A percentile compares a stretch with the other conserved stretches of the same genome.
phyloP scores from a whole-genome alignment of 2,888 invertebrate species.

The Watsonalla cultraria region DNA sequence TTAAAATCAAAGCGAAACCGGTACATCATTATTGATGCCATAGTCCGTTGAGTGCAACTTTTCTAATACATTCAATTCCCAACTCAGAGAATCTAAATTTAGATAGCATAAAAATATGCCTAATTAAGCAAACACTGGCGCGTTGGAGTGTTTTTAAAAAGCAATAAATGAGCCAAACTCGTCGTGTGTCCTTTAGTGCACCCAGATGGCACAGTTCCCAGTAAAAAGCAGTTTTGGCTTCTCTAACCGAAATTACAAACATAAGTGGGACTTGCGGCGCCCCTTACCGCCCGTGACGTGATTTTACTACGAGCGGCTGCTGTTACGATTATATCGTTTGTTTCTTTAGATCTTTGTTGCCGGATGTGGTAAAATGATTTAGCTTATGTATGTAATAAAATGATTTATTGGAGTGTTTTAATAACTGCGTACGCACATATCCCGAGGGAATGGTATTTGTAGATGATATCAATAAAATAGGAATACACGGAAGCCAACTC shows the following conservation, averaged over 20 bases:
- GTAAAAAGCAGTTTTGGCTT: conserved; percentile 48
- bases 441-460: conserved; percentile 36
- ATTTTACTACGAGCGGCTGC: conserved; percentile 10
- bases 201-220: conserved; percentile 62
- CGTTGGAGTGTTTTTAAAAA: conserved; percentile 40
- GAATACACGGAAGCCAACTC: conserved; percentile 62
- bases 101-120: conserved; percentile 20
- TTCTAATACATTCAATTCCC: conserved; percentile 4
- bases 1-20: conserved; percentile 46
- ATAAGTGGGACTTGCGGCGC: conserved; percentile 9
- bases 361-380: background rate
- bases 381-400: background rate
- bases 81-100: conserved; percentile 11
- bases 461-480: conserved; percentile 8
- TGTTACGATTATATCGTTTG: conserved; percentile 10
- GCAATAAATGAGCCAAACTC: conserved; percentile 49
- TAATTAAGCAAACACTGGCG: conserved; percentile 26
- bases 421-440: conserved; percentile 33
- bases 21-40: conserved; percentile 25
- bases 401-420: conserved; percentile 12
- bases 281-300: conserved; percentile 6
- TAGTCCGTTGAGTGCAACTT: conserved; percentile 15
- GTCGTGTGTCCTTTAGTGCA: conserved; percentile 56
- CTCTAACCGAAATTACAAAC: conserved; percentile 25
- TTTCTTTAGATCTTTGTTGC: background rate